phyloP scores from a whole-genome alignment of 2,113 vertebrate genomes.

The Hyla sarda region DNA sequence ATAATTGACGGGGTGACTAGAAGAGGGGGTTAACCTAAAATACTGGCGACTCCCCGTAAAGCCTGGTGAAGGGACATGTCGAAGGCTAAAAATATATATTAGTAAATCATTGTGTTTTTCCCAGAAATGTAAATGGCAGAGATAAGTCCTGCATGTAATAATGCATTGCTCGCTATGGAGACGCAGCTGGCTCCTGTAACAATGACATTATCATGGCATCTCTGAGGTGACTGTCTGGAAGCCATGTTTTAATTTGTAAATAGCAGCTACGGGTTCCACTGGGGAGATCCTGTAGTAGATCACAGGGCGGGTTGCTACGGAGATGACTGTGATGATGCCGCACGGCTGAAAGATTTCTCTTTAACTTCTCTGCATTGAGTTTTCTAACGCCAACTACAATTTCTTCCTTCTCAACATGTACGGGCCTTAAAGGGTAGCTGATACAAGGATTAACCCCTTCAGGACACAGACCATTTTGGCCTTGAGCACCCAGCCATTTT shows the following conservation, averaged over 20 bases:
- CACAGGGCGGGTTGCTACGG: conserved; percentile 34
- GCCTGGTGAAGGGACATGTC: no score
- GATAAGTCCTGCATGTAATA: neutral
- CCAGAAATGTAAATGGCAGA: neutral
- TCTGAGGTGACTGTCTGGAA: conserved; percentile 27
- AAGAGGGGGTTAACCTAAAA: no score
- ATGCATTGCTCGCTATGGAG: neutral
- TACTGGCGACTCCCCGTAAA: no score
- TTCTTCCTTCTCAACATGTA: neutral
- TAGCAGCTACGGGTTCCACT: conserved; percentile 6
- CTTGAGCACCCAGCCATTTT: no score
- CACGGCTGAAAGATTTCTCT: neutral
- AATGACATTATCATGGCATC: neutral
- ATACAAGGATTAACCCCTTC: neutral
- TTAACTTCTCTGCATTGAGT: neutral
- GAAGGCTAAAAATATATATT: no score
- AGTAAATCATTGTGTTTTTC: neutral
- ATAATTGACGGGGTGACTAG: no score
- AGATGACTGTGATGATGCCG: conserved; percentile 28
- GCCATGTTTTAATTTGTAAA: conserved; percentile 45
- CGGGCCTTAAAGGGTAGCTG: neutral
- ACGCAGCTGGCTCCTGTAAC: neutral
- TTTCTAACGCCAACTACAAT: neutral
- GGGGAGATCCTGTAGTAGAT: conserved; percentile 35
- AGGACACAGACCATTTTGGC: no score